Evolutionary conservation across 2,113 vertebrate genomes (phyloP), one percentile per base, ranked within the genome.

Genomic region (Poecilia latipinna): DNA sequence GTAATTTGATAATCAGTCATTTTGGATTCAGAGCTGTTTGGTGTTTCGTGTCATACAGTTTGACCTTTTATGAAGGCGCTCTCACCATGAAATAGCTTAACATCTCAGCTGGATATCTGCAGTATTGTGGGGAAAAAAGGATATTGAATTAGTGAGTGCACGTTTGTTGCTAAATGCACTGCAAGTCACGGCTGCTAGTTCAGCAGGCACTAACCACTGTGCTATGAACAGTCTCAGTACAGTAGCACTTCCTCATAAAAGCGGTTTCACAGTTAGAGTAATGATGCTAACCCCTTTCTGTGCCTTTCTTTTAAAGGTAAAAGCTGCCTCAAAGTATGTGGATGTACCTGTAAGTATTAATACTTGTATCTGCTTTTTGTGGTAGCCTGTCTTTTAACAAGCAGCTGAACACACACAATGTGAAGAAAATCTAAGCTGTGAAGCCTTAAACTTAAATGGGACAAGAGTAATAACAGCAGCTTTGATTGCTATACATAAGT

Each of bases 281-380:
- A 78, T 79, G 66, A 66, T 4, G 73, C 12, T 68, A n/a, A 28
- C 31, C 51, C n/a, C 7, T 19, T 82, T 77, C 24, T 76, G 26
- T 89, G 48, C 96, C 88, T 89, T 91, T 77, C 84, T 90, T 92
- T 81, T 80, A 54, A 93, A 99, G 98, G 97, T 99, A 94, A 99
- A 99, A 94, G 98, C 98, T 88, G 98, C 98, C 91, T 99, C 98
- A 88, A 99, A 99, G 93, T 99, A 99, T 69, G 97, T 99, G 95
- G 98, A 99, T 78, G 97, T 99, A 82, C 98, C 98, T 82, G 98
- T 99, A 97, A 99, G 98, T 98, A 62, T 61, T n/a, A 57, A 24
- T 8, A 57, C 8, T 3, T 57, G 7, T n/a, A 3, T n/a, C n/a
- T 54, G 7, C 8, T 57, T 24, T 48, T 19, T 42, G 4, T 42